Percentiles rank a stretch among this genome's conserved stretches.
These are phyloP conservation scores for Microcaecilia unicolor DNA, from an alignment of 2,797 vertebrate species.

Conservation along the genomic window DNA sequence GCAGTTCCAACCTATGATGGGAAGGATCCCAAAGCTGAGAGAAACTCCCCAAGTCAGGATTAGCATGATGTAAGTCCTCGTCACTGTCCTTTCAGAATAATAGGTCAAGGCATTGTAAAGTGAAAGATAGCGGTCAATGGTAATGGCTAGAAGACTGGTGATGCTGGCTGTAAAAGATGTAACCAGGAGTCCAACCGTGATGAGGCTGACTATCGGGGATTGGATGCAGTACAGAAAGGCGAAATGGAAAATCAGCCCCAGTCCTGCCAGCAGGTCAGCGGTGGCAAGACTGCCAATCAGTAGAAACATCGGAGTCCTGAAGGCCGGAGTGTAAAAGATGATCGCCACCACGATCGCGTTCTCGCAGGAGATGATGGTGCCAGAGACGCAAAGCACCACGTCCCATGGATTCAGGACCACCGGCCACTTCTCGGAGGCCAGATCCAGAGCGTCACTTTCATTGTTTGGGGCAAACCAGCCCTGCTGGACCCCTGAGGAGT, in stretches of 20 bases:
- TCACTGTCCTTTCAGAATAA: conserved; percentile 70
- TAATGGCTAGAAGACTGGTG: conserved; percentile 81
- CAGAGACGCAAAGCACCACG: conserved; percentile 74
- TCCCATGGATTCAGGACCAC: conserved; percentile 70
- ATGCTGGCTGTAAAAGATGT: conserved; percentile 80
- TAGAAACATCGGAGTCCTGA: conserved; percentile 81
- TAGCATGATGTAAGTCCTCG: conserved; percentile 70
- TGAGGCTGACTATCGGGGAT: conserved; percentile 59
- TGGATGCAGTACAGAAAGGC: conserved; percentile 64
- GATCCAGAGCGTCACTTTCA: conserved; percentile 14
- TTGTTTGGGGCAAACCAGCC: conserved; percentile 34
- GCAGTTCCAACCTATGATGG: conserved; percentile 85
- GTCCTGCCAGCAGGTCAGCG: conserved; percentile 79
- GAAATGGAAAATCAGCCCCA: conserved; percentile 80
- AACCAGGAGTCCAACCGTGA: conserved; percentile 76
- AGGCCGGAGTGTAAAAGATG: conserved; percentile 71
- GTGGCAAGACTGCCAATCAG: conserved; percentile 80
- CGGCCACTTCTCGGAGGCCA: conserved; percentile 22
- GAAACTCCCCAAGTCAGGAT: conserved; percentile 74
- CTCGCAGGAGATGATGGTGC: conserved; percentile 79
- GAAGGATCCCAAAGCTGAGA: conserved; percentile 66
- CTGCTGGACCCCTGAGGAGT: conserved; percentile 18
- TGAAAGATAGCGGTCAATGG: conserved; percentile 86
- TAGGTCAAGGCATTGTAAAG: conserved; percentile 86
- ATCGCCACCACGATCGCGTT: conserved; percentile 82